These are phyloP conservation scores for Caenorhabditis plicata DNA, from an alignment of 2,888 invertebrate species.

Conservation along the genomic window DNA sequence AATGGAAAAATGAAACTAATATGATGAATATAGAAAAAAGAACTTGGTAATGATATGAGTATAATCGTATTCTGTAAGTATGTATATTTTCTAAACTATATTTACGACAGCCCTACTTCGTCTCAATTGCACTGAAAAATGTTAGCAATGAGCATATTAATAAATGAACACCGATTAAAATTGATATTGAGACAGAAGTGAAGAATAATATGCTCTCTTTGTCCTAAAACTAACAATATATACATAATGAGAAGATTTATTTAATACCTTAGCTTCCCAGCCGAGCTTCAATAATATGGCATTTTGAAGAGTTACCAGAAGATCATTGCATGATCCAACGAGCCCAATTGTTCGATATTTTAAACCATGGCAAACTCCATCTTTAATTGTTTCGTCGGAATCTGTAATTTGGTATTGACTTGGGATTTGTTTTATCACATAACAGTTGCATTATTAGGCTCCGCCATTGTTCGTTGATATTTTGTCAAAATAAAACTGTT, in stretches of 20 bases:
- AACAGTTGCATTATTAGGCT: background rate
- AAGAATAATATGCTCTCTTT: conserved; percentile 23
- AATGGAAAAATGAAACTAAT: conserved; percentile 31
- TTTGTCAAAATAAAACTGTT: too few species aligned
- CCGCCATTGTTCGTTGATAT: too few species aligned
- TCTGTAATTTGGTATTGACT: conserved; percentile 14
- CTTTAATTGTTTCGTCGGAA: conserved; percentile 28
- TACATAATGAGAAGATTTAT: background rate
- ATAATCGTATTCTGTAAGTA: conserved; percentile 44
- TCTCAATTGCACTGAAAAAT: conserved; percentile 46
- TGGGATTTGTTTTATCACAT: background rate
- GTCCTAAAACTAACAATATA: conserved; percentile 4
- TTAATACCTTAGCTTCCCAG: conserved; percentile 35
- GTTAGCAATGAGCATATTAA: conserved; percentile 39
- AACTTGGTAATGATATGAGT: conserved; percentile 45
- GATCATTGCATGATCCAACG: conserved; percentile 36
- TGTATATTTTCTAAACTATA: background rate
- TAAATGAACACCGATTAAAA: conserved; percentile 39
- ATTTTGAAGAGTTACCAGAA: conserved; percentile 35
- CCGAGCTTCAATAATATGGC: conserved; percentile 38
- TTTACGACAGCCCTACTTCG: conserved; percentile 29
- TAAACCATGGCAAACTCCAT: conserved; percentile 48
- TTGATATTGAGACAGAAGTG: conserved; percentile 35
- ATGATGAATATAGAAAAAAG: conserved; percentile 38
- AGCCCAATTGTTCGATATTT: conserved; percentile 39